phyloP scores from a whole-genome alignment of 2,113 vertebrate genomes.

The Lasiurus borealis region DNA sequence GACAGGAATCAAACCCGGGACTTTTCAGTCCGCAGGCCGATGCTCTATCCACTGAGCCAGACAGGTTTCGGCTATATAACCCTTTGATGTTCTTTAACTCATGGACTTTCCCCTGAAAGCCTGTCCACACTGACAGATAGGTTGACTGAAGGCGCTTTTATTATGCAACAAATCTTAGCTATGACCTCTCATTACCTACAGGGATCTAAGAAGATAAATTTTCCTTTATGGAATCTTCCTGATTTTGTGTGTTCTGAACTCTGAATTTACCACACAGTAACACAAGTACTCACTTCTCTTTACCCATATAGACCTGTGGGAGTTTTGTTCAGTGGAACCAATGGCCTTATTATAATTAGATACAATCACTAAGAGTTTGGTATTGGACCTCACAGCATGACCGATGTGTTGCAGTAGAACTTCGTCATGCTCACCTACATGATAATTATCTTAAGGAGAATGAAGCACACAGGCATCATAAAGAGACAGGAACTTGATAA shows the following conservation, averaged over 20 bases:
- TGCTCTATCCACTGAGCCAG: too few relatives aligned
- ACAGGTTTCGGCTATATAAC: too few relatives aligned
- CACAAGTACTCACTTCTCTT: not conserved
- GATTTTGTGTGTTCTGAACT: not conserved
- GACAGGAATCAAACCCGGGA: too few relatives aligned
- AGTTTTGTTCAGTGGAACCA: conserved; percentile 13
- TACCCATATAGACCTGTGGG: not conserved
- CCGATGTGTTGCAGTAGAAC: not conserved
- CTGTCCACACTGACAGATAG: not conserved
- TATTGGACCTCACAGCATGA: not conserved
- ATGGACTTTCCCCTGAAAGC: too few relatives aligned
- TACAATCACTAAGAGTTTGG: not conserved
- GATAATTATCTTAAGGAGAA: not conserved
- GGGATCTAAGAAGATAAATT: conserved; percentile 48
- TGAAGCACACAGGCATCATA: not conserved
- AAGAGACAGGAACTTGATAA: conserved; percentile 5
- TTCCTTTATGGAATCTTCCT: conserved; percentile 38
- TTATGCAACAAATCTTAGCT: conserved; percentile 3
- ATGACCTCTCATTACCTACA: conserved; percentile 29
- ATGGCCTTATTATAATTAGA: conserved; percentile 12
- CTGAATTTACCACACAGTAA: conserved; percentile 26
- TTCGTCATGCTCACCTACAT: not conserved
- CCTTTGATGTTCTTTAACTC: too few relatives aligned
- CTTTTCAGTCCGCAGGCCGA: too few relatives aligned
- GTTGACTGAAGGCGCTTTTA: conserved; percentile 34